These are phyloP conservation scores for Ornithoptera priamus DNA, from an alignment of 2,888 invertebrate genomes.

Conservation along the genomic window DNA sequence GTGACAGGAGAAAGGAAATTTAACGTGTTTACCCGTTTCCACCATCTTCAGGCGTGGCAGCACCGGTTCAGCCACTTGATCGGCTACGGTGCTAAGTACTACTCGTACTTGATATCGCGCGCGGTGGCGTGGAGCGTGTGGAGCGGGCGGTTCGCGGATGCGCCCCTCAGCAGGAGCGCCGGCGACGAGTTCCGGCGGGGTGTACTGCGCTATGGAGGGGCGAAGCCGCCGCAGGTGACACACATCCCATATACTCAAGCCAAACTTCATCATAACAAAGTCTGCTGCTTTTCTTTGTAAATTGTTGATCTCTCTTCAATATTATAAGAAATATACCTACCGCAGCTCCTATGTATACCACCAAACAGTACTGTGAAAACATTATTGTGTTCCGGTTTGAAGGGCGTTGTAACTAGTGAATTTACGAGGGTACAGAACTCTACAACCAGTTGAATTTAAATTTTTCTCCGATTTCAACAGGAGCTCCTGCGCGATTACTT, in stretches of 20 bases:
- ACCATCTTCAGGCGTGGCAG: constrained; percentile 89
- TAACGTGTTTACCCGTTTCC: too few relatives aligned
- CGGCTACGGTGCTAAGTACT: constrained; percentile 99
- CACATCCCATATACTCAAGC: background rate
- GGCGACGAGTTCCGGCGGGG: constrained; percentile 89
- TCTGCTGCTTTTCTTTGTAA: too few relatives aligned
- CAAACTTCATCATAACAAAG: too few relatives aligned
- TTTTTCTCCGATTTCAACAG: constrained; percentile 39
- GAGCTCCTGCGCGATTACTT: constrained; percentile 88
- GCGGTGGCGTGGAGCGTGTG: constrained; percentile 96
- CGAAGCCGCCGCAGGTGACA: constrained; percentile 85
- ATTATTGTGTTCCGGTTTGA: too few relatives aligned
- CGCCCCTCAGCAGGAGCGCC: constrained; percentile 87
- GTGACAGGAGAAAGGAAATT: too few relatives aligned
- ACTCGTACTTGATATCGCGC: constrained; percentile 96
- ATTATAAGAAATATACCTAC: too few relatives aligned
- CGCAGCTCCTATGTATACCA: too few relatives aligned
- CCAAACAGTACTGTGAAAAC: too few relatives aligned
- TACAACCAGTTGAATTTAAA: background rate
- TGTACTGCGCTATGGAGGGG: constrained; percentile 93
- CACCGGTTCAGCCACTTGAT: constrained; percentile 97
- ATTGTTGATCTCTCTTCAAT: too few relatives aligned
- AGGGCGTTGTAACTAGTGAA: too few relatives aligned
- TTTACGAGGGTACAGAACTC: too few relatives aligned
- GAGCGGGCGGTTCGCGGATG: constrained; percentile 89